Percentiles rank a stretch among this genome's conserved stretches.
Conservation (phyloP, 1,140 invertebrate species). For the Monochamus saltuarius region DNA sequence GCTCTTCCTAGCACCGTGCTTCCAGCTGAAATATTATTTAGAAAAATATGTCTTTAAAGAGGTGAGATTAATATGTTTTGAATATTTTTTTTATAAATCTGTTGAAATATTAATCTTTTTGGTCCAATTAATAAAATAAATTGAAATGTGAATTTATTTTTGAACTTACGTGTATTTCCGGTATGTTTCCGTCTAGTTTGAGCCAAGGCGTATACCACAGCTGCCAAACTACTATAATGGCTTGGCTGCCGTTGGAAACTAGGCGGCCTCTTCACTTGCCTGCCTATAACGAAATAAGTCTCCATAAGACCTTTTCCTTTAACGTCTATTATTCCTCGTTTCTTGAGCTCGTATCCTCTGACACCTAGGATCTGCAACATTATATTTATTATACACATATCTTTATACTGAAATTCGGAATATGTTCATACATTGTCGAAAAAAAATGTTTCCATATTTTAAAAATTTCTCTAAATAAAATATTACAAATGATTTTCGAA, state of each 20-base stretch:
- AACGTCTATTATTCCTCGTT: conserved; percentile 81
- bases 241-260: conserved; percentile 66
- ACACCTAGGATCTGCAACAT: conserved; percentile 65
- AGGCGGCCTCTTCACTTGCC: conserved; percentile 55
- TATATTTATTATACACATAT: not conserved
- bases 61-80: too few relatives aligned
- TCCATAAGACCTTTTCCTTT: conserved; percentile 96
- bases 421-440: too few relatives aligned
- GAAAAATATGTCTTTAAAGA: too few relatives aligned
- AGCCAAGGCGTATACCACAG: conserved; percentile 86
- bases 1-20: conserved; percentile 47
- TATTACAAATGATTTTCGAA: too few relatives aligned
- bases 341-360: conserved; percentile 70
- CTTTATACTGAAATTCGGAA: not conserved
- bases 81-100: too few relatives aligned
- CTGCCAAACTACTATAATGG: conserved; percentile 76
- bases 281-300: conserved; percentile 83
- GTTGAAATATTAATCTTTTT: too few relatives aligned
- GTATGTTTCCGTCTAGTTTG: conserved; percentile 65
- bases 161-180: conserved; percentile 51
- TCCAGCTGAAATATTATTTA: conserved; percentile 32
- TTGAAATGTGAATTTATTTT: not conserved
- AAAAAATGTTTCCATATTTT: too few relatives aligned
- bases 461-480: too few relatives aligned
- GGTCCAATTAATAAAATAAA: not conserved